Conservation (phyloP, 2,888 invertebrate genomes). For the Trachelus tabidus region DNA sequence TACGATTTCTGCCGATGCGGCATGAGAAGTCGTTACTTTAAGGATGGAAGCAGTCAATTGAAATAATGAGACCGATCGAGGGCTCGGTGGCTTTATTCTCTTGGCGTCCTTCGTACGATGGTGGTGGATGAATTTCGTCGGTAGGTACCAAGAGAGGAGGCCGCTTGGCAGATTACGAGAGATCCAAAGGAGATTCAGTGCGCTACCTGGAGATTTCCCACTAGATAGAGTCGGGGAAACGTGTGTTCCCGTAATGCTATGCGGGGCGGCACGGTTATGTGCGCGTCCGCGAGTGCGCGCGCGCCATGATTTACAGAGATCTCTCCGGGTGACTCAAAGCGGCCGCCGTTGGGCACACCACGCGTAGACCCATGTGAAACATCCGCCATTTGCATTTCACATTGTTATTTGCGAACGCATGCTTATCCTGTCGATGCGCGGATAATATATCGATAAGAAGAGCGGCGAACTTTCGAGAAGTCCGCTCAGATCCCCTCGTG, state of each 20-base stretch:
- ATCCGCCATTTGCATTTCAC: slow-evolving; percentile 40
- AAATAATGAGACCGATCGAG: too few relatives aligned
- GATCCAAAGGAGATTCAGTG: slow-evolving; percentile 30
- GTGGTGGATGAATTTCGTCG: too few relatives aligned
- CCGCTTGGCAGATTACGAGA: too few relatives aligned
- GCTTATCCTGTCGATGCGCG: slow-evolving; percentile 29
- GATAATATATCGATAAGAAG: slow-evolving; percentile 28
- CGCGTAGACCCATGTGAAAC: slow-evolving; percentile 37
- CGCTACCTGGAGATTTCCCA: slow-evolving; percentile 35
- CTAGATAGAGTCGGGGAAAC: slow-evolving; percentile 26
- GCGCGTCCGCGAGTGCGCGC: slow-evolving; percentile 14
- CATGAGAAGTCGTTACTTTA: too few relatives aligned
- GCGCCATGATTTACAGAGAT: slow-evolving; percentile 44
- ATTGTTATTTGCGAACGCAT: slow-evolving; percentile 32
- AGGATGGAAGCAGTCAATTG: too few relatives aligned
- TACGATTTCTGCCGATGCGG: too few relatives aligned
- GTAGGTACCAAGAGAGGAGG: too few relatives aligned
- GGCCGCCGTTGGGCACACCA: slow-evolving; percentile 36
- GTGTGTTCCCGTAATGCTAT: slow-evolving; percentile 7
- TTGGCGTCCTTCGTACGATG: too few relatives aligned
- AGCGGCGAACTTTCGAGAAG: slow-evolving; percentile 7
- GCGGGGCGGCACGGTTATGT: slow-evolving; percentile 5
- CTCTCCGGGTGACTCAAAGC: slow-evolving; percentile 36
- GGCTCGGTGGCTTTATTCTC: too few relatives aligned
- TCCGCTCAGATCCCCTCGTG: neutral